Base-by-base conservation (phyloP, 2,888 invertebrate species). In the Cosmia trapezina region DNA sequence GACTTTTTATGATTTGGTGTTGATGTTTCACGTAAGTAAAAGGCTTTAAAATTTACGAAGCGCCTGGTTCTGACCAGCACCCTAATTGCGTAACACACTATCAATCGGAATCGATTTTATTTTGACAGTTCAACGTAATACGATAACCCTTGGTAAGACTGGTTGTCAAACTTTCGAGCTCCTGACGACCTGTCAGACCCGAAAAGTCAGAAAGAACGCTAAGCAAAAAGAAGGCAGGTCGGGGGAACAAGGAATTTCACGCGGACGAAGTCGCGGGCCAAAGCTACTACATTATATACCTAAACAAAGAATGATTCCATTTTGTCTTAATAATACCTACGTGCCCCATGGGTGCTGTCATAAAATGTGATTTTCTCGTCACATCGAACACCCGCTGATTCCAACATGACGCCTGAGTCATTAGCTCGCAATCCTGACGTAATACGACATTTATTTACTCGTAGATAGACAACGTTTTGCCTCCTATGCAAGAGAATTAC, bases 361-460 rank as follows among this genome's bases (percentile, higher is more conserved):
- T 68, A 17, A 78, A 71, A 81, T 78, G 82, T 71, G 82, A 78
- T 81, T 81, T 81, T 28, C 82, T 78, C 75, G 81, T 81, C 79
- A 82, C 54, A n/a, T 14, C 65, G 68, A 69, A 66, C 81, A 82
- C 81, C 82, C 81, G 82, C 78, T 62, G 82, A 66, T 37, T 68
- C 78, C 62, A 77, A 69, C 72, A 78, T 67, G 72, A 47, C 49
- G 56, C 43, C 59, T 78, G 76, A 79, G 33, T 80, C 78, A 78
- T 80, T 57, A 68, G 67, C 41, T 57, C 22, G 49, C 65, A 78
- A 81, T 22, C 57, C 43, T 80, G 74, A 81, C 80, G 80, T 81
- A 81, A 78, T 61, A 78, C 45, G 51, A 74, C 62, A 81, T 78
- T 66, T 81, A 81, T 81, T 81, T 81, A 69, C 63, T 62, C 8